A percentile compares a stretch with the other conserved stretches of the same genome.
Evolutionary conservation across 2,888 invertebrate species (phyloP).

Genomic region (Cyaniris semiargus): DNA sequence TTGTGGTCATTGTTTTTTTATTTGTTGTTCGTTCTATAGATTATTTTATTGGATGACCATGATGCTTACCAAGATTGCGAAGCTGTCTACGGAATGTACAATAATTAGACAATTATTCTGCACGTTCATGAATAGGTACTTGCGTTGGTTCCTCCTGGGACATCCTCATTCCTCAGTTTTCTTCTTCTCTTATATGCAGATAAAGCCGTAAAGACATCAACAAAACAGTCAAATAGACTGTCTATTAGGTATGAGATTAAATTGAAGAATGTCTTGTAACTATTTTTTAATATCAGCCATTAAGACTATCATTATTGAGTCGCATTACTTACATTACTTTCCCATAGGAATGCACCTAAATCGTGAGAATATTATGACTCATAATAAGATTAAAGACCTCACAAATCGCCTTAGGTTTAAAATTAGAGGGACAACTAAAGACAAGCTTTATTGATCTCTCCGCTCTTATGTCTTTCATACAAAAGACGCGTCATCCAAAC

Average conservation of each 20-base stretch:
- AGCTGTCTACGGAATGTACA: too few species aligned
- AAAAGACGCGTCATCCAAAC: slow-evolving; percentile 21
- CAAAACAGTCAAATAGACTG: slow-evolving; percentile 26
- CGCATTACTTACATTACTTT: slow-evolving; percentile 28
- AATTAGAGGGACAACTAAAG: slow-evolving; percentile 19
- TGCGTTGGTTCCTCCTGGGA: background rate
- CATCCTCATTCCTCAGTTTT: background rate
- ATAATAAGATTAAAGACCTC: slow-evolving; percentile 15
- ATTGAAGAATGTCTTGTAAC: slow-evolving; percentile 1
- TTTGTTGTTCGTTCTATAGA: too few species aligned
- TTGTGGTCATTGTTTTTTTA: too few species aligned
- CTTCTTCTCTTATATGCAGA: background rate
- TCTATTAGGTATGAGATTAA: background rate
- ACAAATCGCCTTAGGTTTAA: slow-evolving; percentile 23
- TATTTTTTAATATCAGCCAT: slow-evolving; percentile 22
- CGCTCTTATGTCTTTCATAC: background rate
- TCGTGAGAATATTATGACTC: slow-evolving; percentile 27
- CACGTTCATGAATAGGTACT: too few species aligned
- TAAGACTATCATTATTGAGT: slow-evolving; percentile 4
- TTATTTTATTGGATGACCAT: too few species aligned
- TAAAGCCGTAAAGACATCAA: background rate
- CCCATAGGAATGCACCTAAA: slow-evolving; percentile 19
- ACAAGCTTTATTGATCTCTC: background rate
- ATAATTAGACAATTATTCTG: too few species aligned
- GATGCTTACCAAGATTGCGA: too few species aligned